Conservation (phyloP, 2,113 vertebrate genomes). For the Ursus arctos region DNA sequence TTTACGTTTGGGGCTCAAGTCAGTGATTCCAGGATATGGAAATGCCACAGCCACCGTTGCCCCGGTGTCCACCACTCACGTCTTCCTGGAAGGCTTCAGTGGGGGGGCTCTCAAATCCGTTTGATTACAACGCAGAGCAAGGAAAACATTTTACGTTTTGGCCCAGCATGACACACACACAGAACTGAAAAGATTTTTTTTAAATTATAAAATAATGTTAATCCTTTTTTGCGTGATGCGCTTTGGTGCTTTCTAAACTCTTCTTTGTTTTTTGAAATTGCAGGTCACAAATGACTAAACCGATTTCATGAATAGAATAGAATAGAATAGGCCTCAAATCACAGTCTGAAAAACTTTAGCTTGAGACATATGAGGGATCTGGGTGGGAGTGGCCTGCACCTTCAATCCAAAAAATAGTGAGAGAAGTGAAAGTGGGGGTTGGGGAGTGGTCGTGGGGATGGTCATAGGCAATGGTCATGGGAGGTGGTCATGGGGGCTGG, state of each 20-base stretch:
- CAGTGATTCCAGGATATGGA: not conserved
- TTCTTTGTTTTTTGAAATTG: not conserved
- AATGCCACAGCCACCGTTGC: rapidly evolving
- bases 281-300: not conserved
- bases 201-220: not conserved
- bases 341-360: not conserved
- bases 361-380: not conserved
- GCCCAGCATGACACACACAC: not conserved
- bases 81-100: not conserved
- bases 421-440: not conserved
- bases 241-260: not conserved
- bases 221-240: not conserved
- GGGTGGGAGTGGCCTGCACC: not conserved
- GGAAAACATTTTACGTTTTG: not conserved
- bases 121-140: not conserved
- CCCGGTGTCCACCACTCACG: rapidly evolving
- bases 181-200: not conserved
- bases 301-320: not conserved
- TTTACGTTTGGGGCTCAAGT: not conserved
- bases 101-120: not conserved
- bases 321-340: not conserved
- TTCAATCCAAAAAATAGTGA: not conserved
- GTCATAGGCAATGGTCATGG: not conserved
- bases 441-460: not conserved
- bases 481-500: not conserved